Conservation (phyloP, 1,140 invertebrate species). For the Plectrocnemia conspersa region DNA sequence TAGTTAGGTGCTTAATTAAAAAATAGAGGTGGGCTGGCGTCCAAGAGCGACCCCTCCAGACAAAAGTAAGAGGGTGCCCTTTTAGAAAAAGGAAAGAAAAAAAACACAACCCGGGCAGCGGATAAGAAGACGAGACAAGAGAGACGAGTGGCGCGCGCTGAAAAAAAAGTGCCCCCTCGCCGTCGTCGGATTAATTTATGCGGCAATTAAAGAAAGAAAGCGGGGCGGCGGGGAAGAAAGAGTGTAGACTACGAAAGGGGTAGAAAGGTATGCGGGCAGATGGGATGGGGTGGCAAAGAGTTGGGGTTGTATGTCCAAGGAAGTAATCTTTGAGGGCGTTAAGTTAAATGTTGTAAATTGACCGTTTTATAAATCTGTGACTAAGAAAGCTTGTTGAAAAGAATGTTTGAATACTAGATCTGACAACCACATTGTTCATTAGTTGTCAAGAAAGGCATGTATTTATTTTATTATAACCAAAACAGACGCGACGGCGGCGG, state of each 20-base stretch:
- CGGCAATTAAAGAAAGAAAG: conserved; percentile 35
- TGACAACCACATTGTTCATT: no score
- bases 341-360: no score
- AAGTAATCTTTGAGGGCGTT: no score
- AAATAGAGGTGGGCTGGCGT: conserved; percentile 23
- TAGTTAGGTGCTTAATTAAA: conserved; percentile 35
- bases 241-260: not conserved
- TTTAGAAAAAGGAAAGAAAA: conserved; percentile 8
- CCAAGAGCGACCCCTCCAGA: conserved; percentile 27
- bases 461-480: no score
- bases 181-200: conserved; percentile 34
- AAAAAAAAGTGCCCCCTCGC: conserved; percentile 15
- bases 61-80: conserved; percentile 17
- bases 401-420: no score
- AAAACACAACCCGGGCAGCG: conserved; percentile 15
- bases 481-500: no score
- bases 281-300: no score
- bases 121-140: conserved; percentile 29
- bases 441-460: no score
- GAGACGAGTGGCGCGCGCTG: conserved; percentile 16
- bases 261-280: no score
- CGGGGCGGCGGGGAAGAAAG: conserved; percentile 6
- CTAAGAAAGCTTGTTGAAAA: no score
- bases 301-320: no score
- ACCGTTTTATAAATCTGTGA: no score